Conservation (phyloP, 2,888 invertebrate species). For the Monopis laevigella region DNA sequence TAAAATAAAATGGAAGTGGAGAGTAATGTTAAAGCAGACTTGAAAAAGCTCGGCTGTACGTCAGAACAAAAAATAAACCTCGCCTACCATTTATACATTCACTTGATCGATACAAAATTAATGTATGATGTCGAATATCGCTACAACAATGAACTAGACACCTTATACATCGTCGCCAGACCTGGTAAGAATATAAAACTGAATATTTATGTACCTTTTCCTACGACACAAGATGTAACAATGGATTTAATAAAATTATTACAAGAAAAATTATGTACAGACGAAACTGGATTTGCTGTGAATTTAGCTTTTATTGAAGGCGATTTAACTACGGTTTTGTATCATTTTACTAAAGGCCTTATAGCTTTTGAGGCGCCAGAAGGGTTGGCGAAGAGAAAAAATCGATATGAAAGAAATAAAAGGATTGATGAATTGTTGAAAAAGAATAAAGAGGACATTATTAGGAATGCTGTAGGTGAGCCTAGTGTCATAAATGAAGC, state of each 20-base stretch:
- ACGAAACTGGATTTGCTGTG: conserved; percentile 47
- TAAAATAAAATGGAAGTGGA: conserved; percentile 42
- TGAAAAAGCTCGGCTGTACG: conserved; percentile 51
- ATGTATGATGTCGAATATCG: conserved; percentile 61
- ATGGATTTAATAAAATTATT: conserved; percentile 41
- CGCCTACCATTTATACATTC: conserved; percentile 48
- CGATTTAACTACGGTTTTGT: conserved; percentile 52
- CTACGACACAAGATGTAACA: conserved; percentile 36
- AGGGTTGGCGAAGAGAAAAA: conserved; percentile 27
- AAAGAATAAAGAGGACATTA: conserved; percentile 37
- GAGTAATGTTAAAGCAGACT: conserved; percentile 49
- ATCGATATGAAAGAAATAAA: conserved; percentile 37
- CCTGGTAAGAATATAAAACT: conserved; percentile 42
- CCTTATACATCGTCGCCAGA: conserved; percentile 49
- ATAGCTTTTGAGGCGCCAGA: conserved; percentile 35
- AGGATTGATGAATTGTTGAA: conserved; percentile 49
- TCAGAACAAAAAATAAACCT: conserved; percentile 44
- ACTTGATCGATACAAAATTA: conserved; percentile 51
- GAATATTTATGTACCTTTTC: conserved; percentile 54
- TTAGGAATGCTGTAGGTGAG: conserved; percentile 47
- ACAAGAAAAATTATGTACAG: conserved; percentile 54
- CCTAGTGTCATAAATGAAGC: background rate
- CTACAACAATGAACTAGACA: conserved; percentile 50
- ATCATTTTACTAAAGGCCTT: conserved; percentile 49
- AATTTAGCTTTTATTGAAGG: conserved; percentile 53